Base-by-base conservation (phyloP, 2,888 invertebrate species). In the Calephelis perditalis region DNA sequence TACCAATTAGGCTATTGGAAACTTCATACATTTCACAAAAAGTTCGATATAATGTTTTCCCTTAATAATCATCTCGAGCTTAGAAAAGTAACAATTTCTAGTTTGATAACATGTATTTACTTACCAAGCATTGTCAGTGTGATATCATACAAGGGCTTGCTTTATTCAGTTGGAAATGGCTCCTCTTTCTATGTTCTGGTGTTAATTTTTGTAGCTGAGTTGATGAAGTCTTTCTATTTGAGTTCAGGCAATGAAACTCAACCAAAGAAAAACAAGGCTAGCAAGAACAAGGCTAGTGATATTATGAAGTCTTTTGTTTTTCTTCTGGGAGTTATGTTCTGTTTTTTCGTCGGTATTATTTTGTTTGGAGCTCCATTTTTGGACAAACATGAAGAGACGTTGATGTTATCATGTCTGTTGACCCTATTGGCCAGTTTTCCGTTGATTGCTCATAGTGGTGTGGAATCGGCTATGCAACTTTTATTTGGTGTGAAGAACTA, bases 351-450 rank as follows among this genome's bases (percentile, higher is more conserved):
- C 5, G 82, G 92, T 6, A 92, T 94, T 15, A 91, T 95, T 57
- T 70, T 95, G 57, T 94, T 95, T 69, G 95, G 95, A 46, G 95
- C 95, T 0, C 94, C 94, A 5, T 76, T 94, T 6, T 76, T 93
- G 54, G 91, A 91, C 8, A 88, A 92, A 62, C 92, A 93, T 47
- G 93, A 94, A 72, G 93, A 94, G 78, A 95, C 95, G 0, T 82
- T 93, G 36, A 93, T 94, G 91, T 86, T 95, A 63, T 92, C 94
- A 5, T 67, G 92, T 2, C 80, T 95, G 43, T 74, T 95, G 61
- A 92, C 93, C 0, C 78, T 92, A 36, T 77, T 95, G 57, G 93
- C 94, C 3, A 86, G 93, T 40, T 89, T 94, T 61, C 94, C 95
- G 0, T 76, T 93, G 57, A 91, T 93, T 70, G 84, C 94, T 9